Evolutionary conservation across 2,888 invertebrate species (phyloP).

Genomic region (Pristionchus arcanus): DNA sequence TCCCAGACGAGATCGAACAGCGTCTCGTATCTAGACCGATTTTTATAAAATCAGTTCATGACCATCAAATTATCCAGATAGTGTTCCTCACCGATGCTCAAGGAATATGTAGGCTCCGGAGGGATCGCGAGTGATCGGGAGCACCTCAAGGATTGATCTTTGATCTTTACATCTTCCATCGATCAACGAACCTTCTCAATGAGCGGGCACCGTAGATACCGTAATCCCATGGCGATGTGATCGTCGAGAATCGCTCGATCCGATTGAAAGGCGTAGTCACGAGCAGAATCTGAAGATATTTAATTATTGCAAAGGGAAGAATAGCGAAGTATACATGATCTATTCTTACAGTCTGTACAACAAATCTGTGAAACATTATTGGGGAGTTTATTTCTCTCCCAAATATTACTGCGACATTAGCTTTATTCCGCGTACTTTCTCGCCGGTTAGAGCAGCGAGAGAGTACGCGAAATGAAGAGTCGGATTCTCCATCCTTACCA

Average conservation of each 20-base stretch:
- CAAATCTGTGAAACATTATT: no score
- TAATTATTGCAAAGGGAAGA: background rate
- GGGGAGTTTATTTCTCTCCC: no score
- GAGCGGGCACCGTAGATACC: constrained; percentile 11
- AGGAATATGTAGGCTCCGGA: constrained; percentile 36
- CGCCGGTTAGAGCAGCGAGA: no score
- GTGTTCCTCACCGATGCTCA: background rate
- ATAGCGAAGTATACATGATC: background rate
- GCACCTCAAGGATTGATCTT: constrained; percentile 24
- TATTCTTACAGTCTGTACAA: background rate
- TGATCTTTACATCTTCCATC: background rate
- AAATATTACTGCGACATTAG: no score
- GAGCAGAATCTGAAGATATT: constrained; percentile 1
- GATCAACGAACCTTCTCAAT: background rate
- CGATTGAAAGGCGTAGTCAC: constrained; percentile 37
- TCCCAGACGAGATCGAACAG: constrained; percentile 39
- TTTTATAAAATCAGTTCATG: background rate
- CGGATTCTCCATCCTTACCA: background rate
- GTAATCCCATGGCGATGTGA: constrained; percentile 33
- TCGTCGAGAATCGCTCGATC: constrained; percentile 49
- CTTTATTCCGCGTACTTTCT: no score
- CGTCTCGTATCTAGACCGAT: background rate
- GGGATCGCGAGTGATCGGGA: constrained; percentile 37
- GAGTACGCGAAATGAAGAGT: no score
- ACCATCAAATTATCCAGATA: background rate